Base-by-base conservation (phyloP, 2,113 vertebrate genomes). In the Oceanodroma tethys region DNA sequence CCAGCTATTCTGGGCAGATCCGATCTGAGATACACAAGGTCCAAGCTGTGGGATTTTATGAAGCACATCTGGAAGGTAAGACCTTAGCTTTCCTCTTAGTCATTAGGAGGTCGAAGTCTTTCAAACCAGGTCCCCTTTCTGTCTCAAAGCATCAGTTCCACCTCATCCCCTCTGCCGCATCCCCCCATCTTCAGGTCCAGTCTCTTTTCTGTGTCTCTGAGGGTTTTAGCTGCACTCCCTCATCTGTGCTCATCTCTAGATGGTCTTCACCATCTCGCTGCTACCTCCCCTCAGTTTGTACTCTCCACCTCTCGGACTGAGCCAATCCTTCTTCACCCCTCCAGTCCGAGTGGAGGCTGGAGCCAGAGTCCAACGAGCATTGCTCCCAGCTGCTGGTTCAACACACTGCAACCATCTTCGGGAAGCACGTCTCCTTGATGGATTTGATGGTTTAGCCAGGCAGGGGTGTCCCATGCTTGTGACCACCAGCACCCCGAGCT, bases 61-160 rank as follows among this genome's bases (percentile, higher is more conserved):
- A 97, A 94, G 15, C 99, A 99, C 34, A 56, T 95, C 47, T 99
- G 99, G 99, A 98, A 99, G 98, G 99, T 98, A 89, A 81, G 78
- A 55, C 13, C n/a, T 10, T 10, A 4, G 14, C 6, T 60, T 27
- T 16, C 9, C 45, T 66, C 26, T 34, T 30, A 67, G 26, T 47
- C 29, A 3, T 12, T 22, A 58, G 16, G 38, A 27, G 18, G 11
- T 56, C 5, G 2, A 67, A 78, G 70, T 52, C 70, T 48, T 53
- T 32, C 43, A 73, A 53, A 38, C 7, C 59, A 42, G 29, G 18
- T 29, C 26, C 38, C 16, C 18, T 52, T 86, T 65, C 27, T 66
- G 18, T 27, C 19, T 12, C 56, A 50, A 58, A 43, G 32, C n/a
- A 14, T 36, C 45, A 19, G 36, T 40, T 36, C 32, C 48, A 43